Base-by-base conservation (phyloP, 2,113 vertebrate species). In the Sula dactylatra region DNA sequence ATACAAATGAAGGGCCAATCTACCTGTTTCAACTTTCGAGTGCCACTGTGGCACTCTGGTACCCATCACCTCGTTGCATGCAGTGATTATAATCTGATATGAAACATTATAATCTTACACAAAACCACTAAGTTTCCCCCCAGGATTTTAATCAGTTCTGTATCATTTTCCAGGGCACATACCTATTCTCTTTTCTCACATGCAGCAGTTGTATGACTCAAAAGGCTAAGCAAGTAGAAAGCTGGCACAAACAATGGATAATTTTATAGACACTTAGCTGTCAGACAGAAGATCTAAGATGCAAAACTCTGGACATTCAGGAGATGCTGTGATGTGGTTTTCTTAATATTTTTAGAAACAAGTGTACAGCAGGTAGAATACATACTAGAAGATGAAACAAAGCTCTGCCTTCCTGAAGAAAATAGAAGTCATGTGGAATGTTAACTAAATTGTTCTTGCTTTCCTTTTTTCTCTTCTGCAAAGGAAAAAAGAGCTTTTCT, bases 261-360 rank as follows among this genome's bases (percentile, higher is more conserved):
- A 84, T 73, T 74, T 40, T 62, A 91, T 64, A 78, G 73, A 70
- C 72, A 59, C 74, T 94, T 31, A 54, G 58, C 82, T 94, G 85
- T 93, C 88, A 95, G 82, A 42, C 12, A 77, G 62, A n/a, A 82
- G 83, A 90, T 70, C 44, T 89, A 62, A 76, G 72, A 88, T 72
- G 65, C 44, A 89, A 89, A 90, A 83, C 64, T 93, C 88, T 55
- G 94, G 87, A 84, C 62, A 40, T 70, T 66, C 21, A 59, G 25
- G 31, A 69, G 50, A 69, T 78, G 34, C 19, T 2, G 3, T 86
- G 24, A 61, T 82, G 42, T 59, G 38, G 31, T 90, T 90, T 94
- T 84, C 31, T 54, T 54, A 71, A 44, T 78, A 93, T 81, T 95
- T 88, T 95, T 92, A 88, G 65, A 86, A 89, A 95, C 16, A 70